Evolutionary conservation across 2,797 vertebrate genomes (phyloP).

Genomic region (Phrynocephalus guinanensis): DNA sequence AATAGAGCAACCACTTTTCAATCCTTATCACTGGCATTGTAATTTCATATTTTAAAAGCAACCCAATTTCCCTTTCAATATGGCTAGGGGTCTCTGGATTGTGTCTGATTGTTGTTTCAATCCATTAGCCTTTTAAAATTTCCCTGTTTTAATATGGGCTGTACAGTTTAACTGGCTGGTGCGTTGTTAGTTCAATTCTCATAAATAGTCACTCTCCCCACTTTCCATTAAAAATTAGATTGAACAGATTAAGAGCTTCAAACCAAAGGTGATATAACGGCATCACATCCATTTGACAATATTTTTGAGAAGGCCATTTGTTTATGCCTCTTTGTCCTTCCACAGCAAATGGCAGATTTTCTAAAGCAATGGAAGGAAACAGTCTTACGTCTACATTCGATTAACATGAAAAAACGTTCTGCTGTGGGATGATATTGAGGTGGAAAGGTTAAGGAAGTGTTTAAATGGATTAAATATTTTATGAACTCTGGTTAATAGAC

Average conservation of each 20-base stretch:
- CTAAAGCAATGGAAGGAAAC: conserved; percentile 33
- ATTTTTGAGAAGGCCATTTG: conserved; percentile 40
- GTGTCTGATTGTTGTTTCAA: not conserved
- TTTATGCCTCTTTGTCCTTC: conserved; percentile 11
- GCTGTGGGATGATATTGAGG: conserved; percentile 36
- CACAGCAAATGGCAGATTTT: conserved; percentile 49
- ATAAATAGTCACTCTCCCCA: conserved; percentile 51
- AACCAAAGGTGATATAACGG: conserved; percentile 44
- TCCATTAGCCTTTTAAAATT: conserved; percentile 37
- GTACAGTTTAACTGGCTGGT: conserved; percentile 60
- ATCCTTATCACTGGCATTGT: conserved; percentile 56
- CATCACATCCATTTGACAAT: conserved; percentile 19
- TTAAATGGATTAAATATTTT: conserved; percentile 25
- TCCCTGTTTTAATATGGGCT: conserved; percentile 63
- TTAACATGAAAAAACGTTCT: conserved; percentile 34
- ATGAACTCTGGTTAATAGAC: not conserved
- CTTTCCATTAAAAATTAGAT: conserved; percentile 60
- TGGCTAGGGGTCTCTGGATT: conserved; percentile 15
- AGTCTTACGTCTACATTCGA: conserved; percentile 30
- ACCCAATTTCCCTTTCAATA: conserved; percentile 61
- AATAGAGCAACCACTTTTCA: conserved; percentile 27
- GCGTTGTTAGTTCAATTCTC: conserved; percentile 69
- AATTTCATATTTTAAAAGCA: conserved; percentile 64
- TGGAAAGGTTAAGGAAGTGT: conserved; percentile 36
- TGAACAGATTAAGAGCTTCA: conserved; percentile 62